Conservation (phyloP, 2,797 vertebrate genomes). For the Parauchenoglanis ngamensis region DNA sequence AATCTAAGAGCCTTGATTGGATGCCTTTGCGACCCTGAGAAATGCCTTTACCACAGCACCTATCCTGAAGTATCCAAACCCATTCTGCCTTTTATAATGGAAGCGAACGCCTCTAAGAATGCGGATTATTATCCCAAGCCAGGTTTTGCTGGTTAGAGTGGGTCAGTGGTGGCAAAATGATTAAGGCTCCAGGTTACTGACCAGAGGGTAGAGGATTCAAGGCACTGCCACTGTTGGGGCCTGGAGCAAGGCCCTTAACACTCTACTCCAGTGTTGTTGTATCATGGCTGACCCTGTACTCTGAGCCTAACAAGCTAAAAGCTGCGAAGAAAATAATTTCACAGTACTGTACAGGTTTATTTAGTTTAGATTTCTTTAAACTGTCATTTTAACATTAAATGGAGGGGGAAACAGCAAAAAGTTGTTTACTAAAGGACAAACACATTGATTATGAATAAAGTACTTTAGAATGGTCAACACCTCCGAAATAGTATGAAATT, state of each 20-base stretch:
- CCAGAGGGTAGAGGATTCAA: background rate
- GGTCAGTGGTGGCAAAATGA: background rate
- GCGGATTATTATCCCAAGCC: background rate
- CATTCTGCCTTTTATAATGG: background rate
- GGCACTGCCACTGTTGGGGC: background rate
- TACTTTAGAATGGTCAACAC: background rate
- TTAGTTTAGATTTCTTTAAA: background rate
- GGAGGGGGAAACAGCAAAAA: background rate
- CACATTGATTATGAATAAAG: constrained; percentile 3
- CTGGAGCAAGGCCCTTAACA: background rate
- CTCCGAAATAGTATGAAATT: background rate
- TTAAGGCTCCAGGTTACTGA: background rate
- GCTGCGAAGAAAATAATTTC: background rate
- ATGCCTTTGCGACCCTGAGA: background rate
- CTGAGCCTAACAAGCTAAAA: background rate
- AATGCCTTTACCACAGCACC: background rate
- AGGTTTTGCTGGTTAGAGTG: background rate
- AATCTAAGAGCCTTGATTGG: background rate
- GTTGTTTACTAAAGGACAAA: background rate
- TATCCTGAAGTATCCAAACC: background rate
- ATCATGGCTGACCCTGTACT: background rate
- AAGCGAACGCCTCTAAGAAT: background rate
- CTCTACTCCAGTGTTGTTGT: background rate
- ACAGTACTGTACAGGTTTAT: background rate
- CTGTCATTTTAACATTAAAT: background rate